Conservation (phyloP, 2,113 vertebrate species). For the Petroica traversi region DNA sequence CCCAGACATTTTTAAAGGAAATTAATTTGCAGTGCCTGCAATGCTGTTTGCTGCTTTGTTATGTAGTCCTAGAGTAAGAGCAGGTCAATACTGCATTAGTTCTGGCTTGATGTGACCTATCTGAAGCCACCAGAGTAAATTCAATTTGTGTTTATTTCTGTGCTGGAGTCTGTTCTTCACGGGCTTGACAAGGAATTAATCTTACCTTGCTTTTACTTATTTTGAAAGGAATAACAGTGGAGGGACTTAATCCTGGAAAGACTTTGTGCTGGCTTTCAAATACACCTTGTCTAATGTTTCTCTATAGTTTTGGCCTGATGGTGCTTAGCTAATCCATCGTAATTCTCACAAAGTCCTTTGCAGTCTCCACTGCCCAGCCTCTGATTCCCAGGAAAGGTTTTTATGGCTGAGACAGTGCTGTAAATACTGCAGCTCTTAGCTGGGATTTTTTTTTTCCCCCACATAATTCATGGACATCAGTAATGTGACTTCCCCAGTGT, state of each 20-base stretch:
- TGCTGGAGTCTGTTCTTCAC: neutral
- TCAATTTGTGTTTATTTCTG: conserved; percentile 50
- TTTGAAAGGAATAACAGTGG: conserved; percentile 28
- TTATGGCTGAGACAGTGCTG: neutral
- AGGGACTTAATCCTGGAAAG: conserved; percentile 32
- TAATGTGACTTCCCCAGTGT: neutral
- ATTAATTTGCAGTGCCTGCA: neutral
- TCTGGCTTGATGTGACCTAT: conserved; percentile 24
- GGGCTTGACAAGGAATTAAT: conserved; percentile 31
- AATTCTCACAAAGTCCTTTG: conserved; percentile 1
- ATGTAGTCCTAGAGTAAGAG: neutral
- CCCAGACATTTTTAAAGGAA: neutral
- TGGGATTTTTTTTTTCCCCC: neutral
- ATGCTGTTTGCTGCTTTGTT: conserved; percentile 24
- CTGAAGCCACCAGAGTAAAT: conserved; percentile 46
- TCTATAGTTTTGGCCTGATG: neutral
- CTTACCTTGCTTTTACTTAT: conserved; percentile 35
- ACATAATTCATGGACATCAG: neutral
- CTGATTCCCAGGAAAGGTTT: neutral
- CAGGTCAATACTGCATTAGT: conserved; percentile 47
- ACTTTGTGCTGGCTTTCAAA: conserved; percentile 1
- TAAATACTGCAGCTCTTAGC: neutral
- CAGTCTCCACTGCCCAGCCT: neutral
- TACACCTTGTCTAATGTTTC: neutral
- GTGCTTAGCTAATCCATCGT: neutral